phyloP scores from a whole-genome alignment of 2,888 invertebrate species.

The Drosophila gaucha region DNA sequence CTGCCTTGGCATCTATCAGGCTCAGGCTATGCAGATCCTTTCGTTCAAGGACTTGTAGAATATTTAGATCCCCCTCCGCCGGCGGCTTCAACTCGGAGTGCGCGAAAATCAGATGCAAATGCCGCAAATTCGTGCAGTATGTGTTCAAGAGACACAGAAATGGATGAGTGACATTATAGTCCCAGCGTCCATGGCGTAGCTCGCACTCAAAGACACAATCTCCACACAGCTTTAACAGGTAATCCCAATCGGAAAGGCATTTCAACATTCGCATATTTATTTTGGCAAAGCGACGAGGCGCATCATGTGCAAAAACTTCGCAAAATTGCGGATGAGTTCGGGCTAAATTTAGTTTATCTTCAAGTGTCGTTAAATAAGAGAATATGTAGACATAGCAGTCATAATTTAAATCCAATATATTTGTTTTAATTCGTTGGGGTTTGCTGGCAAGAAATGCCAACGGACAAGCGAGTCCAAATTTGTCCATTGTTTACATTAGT shows the following conservation, averaged over 20 bases:
- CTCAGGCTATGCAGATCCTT: conserved; percentile 49
- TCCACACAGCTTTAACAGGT: conserved; percentile 49
- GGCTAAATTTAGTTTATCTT: conserved; percentile 58
- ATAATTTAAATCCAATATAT: conserved; percentile 61
- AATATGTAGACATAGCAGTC: conserved; percentile 62
- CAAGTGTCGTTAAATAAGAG: conserved; percentile 42
- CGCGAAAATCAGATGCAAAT: conserved; percentile 57
- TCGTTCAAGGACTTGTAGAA: conserved; percentile 34
- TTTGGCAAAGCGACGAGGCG: conserved; percentile 35
- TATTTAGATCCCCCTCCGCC: conserved; percentile 11
- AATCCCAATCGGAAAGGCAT: conserved; percentile 52
- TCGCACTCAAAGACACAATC: conserved; percentile 47
- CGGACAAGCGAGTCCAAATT: conserved; percentile 50
- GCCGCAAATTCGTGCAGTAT: conserved; percentile 45
- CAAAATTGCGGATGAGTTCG: conserved; percentile 47
- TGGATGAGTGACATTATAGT: conserved; percentile 44
- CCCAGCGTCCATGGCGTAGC: conserved; percentile 59
- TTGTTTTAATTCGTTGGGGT: conserved; percentile 12
- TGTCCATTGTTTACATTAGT: conserved; percentile 55
- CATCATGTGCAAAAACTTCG: conserved; percentile 35
- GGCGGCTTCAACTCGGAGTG: conserved; percentile 34
- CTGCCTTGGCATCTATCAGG: conserved; percentile 54
- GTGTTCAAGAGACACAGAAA: conserved; percentile 46
- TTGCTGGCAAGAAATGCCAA: conserved; percentile 52
- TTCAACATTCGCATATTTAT: conserved; percentile 56